Evolutionary conservation across 2,888 invertebrate species (phyloP).

Genomic region (Chaetoderma sp.): DNA sequence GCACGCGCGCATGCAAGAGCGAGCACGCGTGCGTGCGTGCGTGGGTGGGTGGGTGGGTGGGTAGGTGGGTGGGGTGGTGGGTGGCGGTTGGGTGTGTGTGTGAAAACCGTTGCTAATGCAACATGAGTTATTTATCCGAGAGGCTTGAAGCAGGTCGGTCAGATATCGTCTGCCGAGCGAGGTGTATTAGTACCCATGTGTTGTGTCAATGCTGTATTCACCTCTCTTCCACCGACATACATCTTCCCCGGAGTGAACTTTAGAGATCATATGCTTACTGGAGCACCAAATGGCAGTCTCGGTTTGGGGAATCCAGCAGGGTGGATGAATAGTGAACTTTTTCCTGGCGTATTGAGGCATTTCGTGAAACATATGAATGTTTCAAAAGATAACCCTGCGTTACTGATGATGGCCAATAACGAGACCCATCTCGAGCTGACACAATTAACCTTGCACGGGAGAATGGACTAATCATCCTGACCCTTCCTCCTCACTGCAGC

Average conservation of each 20-base stretch:
- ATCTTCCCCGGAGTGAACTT: constrained; percentile 16
- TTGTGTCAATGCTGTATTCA: constrained; percentile 17
- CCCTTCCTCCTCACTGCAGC: constrained; percentile 8
- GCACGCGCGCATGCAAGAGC: too few species aligned
- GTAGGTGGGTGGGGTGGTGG: too few species aligned
- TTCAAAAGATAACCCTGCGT: constrained; percentile 16
- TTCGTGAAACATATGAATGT: constrained; percentile 13
- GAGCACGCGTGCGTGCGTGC: too few species aligned
- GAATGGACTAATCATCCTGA: constrained; percentile 13
- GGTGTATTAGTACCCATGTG: constrained; percentile 12
- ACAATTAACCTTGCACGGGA: constrained; percentile 5
- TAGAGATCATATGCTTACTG: constrained; percentile 10
- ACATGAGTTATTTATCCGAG: not conserved
- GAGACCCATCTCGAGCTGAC: constrained; percentile 6
- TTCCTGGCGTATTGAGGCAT: constrained; percentile 1
- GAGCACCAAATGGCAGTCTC: constrained; percentile 7
- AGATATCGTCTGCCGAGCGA: constrained; percentile 15
- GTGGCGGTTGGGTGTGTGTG: too few species aligned
- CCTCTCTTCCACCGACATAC: constrained; percentile 9
- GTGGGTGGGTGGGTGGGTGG: too few species aligned
- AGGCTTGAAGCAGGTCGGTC: constrained; percentile 17
- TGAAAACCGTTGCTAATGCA: not conserved
- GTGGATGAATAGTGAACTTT: constrained; percentile 18
- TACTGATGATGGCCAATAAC: constrained; percentile 21
- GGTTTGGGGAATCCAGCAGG: constrained; percentile 7